Evolutionary conservation across 2,113 vertebrate species (phyloP), one percentile per base, ranked within the genome.

Genomic region (Alligator mississippiensis): DNA sequence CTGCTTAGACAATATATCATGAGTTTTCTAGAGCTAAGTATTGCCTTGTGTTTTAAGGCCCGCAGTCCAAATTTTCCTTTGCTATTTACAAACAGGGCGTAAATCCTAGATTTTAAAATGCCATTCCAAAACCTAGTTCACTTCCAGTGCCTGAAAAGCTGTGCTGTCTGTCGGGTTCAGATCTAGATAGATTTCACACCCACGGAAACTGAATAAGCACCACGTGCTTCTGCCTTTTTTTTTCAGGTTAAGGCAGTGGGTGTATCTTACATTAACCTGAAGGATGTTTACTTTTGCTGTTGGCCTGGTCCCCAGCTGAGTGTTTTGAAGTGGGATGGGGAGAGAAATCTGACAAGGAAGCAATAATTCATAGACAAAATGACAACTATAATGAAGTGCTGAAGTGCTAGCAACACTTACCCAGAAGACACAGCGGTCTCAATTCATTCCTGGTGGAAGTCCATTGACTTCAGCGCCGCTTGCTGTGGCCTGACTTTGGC

Each of bases 321-420:
- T 85, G 47, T 90, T 97, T 93, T 95, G 70, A 90, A 90, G 88
- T 84, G 70, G 88, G 80, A 76, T 62, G 34, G 80, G 87, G 78
- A 92, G 84, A 89, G 90, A 94, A 80, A 96, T 87, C 92, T 91
- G 92, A 94, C 88, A 85, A 93, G 78, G 92, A 93, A 93, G 80
- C 90, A 94, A 86, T 94, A 96, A 95, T 94, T 97, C 77, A 27
- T 89, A 81, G 61, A 59, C 64, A 92, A 94, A 96, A 95, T 91
- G 81, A 89, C 92, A 89, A 82, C 2, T 2, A 63, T 93, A 95
- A 89, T 88, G 85, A 96, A 93, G 76, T 88, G 34, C 78, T 77
- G 54, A 57, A 24, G 91, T n/a, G 60, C 24, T 76, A 60, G 47
- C 88, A 90, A 80, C 27, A 61, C 84, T 87, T 93, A 9, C 30